Conservation (phyloP, 2,113 vertebrate genomes). For the Columba janthina region DNA sequence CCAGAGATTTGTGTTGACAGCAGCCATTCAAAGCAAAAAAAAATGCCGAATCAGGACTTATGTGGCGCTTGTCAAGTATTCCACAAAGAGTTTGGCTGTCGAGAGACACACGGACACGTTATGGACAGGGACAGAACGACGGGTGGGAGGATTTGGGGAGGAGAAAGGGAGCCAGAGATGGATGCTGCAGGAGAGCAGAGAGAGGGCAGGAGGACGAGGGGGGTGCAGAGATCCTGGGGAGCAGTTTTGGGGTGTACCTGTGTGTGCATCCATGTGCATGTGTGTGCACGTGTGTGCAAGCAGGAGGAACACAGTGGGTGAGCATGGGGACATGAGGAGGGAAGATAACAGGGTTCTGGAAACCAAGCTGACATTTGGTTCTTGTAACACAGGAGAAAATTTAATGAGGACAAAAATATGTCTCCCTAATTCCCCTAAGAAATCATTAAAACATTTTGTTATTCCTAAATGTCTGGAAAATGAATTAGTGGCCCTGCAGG, state of each 20-base stretch:
- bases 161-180: not conserved
- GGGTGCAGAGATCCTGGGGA: not conserved
- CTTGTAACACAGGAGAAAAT: slow-evolving; percentile 70
- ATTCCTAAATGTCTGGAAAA: slow-evolving; percentile 80
- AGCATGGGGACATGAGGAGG: not conserved
- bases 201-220: not conserved
- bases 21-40: slow-evolving; percentile 80
- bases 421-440: slow-evolving; percentile 79
- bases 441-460: slow-evolving; percentile 82
- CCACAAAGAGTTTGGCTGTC: slow-evolving; percentile 70
- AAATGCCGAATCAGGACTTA: slow-evolving; percentile 76
- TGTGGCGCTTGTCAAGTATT: slow-evolving; percentile 31
- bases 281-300: not conserved
- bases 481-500: slow-evolving; percentile 77
- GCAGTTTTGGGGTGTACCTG: not conserved
- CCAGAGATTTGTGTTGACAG: slow-evolving; percentile 82
- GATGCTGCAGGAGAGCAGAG: not conserved
- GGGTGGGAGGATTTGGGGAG: not conserved
- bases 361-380: slow-evolving; percentile 72
- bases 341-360: slow-evolving; percentile 37
- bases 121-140: not conserved
- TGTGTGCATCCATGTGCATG: not conserved
- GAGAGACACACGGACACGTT: slow-evolving; percentile 24
- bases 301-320: not conserved
- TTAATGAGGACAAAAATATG: slow-evolving; percentile 79